phyloP scores from a whole-genome alignment of 2,113 vertebrate species.

The Baryphthengus martii region DNA sequence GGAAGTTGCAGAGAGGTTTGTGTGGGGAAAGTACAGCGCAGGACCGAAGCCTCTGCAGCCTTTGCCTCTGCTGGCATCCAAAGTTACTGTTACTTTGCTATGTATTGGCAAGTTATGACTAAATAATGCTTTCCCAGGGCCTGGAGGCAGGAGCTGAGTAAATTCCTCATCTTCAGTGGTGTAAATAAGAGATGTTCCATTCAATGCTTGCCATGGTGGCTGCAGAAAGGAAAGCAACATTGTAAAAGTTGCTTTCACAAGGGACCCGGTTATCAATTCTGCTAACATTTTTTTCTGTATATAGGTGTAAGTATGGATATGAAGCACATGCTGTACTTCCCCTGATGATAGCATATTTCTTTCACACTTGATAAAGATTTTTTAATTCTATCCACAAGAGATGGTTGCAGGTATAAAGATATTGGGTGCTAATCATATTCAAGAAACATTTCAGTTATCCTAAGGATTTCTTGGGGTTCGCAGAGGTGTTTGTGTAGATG shows the following conservation, averaged over 20 bases:
- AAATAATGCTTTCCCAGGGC: not conserved
- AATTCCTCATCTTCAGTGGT: not conserved
- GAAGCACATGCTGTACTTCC: not conserved
- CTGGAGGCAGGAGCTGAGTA: not conserved
- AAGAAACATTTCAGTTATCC: not conserved
- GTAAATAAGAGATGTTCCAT: not conserved
- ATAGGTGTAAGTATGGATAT: not conserved
- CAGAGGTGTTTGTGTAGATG: not conserved
- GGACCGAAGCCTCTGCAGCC: not conserved
- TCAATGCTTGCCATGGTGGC: not conserved
- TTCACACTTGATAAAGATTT: not conserved
- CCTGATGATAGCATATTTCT: not conserved
- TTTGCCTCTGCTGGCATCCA: not conserved
- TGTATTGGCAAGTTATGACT: fast-evolving
- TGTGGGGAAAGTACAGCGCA: not conserved
- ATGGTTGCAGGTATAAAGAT: not conserved
- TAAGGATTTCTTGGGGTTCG: not conserved
- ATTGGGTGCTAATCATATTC: not conserved
- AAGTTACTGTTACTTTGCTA: not conserved
- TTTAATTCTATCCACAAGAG: not conserved
- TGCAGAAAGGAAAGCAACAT: not conserved
- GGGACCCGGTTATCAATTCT: not conserved
- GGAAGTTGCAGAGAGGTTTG: not conserved
- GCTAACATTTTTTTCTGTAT: not conserved
- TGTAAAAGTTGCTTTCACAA: not conserved